Evolutionary conservation across 2,797 vertebrate genomes (phyloP).

Genomic region (Chaetodon trifasciatus): DNA sequence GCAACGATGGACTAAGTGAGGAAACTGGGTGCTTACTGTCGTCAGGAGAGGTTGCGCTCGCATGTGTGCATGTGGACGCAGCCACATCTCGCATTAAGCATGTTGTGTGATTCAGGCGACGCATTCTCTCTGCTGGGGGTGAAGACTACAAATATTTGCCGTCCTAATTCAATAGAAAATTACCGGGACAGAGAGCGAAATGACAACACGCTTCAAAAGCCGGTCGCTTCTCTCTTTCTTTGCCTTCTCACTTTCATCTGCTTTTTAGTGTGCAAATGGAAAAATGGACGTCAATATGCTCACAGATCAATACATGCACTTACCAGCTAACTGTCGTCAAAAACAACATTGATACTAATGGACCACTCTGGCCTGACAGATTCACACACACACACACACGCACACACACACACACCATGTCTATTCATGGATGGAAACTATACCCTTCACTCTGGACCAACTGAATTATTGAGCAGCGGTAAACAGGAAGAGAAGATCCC

Average conservation of each 20-base stretch:
- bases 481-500: constrained; percentile 79
- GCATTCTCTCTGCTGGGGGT: constrained; percentile 40
- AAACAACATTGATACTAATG: constrained; percentile 79
- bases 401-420: constrained; percentile 31
- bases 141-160: constrained; percentile 70
- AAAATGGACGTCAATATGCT: constrained; percentile 63
- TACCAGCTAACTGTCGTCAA: constrained; percentile 73
- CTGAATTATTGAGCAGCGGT: constrained; percentile 79
- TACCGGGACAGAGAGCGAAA: constrained; percentile 46
- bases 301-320: constrained; percentile 81
- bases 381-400: constrained; percentile 36
- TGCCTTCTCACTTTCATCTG: constrained; percentile 39
- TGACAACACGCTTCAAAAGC: constrained; percentile 31
- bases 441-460: constrained; percentile 65
- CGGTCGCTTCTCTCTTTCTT: constrained; percentile 22
- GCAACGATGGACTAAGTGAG: constrained; percentile 63
- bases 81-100: constrained; percentile 20
- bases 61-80: constrained; percentile 9
- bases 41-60: constrained; percentile 20
- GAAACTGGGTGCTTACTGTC: constrained; percentile 65
- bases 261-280: constrained; percentile 60
- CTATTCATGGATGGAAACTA: constrained; percentile 59
- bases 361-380: constrained; percentile 61
- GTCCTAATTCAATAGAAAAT: constrained; percentile 67
- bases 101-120: background rate